These are phyloP conservation scores for Orthonychiurus folsomi DNA, from an alignment of 2,888 invertebrate species.

Conservation along the genomic window DNA sequence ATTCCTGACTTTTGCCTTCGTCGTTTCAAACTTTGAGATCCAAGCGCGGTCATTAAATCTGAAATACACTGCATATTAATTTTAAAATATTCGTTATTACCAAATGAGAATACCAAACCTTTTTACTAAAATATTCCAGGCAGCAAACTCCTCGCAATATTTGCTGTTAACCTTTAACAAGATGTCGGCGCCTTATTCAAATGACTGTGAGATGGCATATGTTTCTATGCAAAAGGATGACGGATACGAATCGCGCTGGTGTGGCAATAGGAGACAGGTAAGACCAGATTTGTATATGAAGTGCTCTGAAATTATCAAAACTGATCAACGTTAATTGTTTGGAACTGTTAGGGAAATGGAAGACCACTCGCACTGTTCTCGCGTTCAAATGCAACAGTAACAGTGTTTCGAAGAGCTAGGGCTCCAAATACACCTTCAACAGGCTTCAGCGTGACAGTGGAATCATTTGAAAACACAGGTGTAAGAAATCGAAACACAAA, in stretches of 20 bases:
- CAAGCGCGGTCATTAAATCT: too few relatives aligned
- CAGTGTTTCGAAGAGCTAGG: conserved; percentile 26
- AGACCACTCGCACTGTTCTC: conserved; percentile 35
- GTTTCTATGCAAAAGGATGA: conserved; percentile 38
- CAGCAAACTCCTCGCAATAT: conserved; percentile 34
- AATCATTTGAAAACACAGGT: conserved; percentile 25
- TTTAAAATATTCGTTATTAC: too few relatives aligned
- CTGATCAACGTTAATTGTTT: not conserved
- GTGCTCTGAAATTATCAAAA: not conserved
- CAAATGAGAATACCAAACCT: too few relatives aligned
- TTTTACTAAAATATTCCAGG: too few relatives aligned
- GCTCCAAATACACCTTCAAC: conserved; percentile 31
- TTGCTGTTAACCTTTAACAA: conserved; percentile 35
- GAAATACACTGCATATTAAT: too few relatives aligned
- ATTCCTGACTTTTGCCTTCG: conserved; percentile 11
- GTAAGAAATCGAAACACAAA: too few relatives aligned
- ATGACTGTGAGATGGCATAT: conserved; percentile 30
- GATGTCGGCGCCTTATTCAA: conserved; percentile 28
- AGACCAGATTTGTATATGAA: not conserved
- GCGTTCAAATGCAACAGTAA: conserved; percentile 30
- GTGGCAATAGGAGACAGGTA: conserved; percentile 36
- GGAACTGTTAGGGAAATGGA: conserved; percentile 28
- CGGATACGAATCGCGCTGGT: conserved; percentile 38
- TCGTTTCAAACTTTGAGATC: too few relatives aligned
- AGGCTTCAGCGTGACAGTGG: conserved; percentile 35